Evolutionary conservation across 2,797 vertebrate species (phyloP).

Genomic region (Austrolebias charrua): DNA sequence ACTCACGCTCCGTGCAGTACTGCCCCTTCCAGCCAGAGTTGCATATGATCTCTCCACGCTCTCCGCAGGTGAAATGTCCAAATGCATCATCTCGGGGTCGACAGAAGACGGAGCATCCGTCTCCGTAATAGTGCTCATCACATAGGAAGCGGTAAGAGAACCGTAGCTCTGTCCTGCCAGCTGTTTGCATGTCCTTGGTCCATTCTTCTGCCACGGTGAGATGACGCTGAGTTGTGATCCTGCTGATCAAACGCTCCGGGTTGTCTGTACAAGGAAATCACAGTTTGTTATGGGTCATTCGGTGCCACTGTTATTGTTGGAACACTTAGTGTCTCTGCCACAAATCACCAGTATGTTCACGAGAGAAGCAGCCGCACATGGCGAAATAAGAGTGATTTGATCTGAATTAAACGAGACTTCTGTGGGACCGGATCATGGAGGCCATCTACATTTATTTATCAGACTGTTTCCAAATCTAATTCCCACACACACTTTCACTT

Average conservation of each 20-base stretch:
- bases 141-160: conserved; percentile 96
- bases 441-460: too few relatives aligned
- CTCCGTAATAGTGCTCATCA: conserved; percentile 95
- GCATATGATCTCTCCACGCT: conserved; percentile 94
- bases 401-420: too few relatives aligned
- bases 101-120: conserved; percentile 96
- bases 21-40: conserved; percentile 95
- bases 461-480: too few relatives aligned
- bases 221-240: conserved; percentile 92
- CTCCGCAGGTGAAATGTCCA: conserved; percentile 96
- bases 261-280: conserved; percentile 82
- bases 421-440: too few relatives aligned
- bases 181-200: conserved; percentile 92
- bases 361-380: too few relatives aligned
- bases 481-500: neutral
- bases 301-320: neutral
- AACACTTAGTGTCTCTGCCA: neutral
- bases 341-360: neutral
- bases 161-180: conserved; percentile 88
- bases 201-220: conserved; percentile 94
- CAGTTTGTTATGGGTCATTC: conserved; percentile 4
- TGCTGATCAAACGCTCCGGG: conserved; percentile 91
- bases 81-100: conserved; percentile 94
- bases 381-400: too few relatives aligned
- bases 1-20: conserved; percentile 96